Evolutionary conservation across 2,888 invertebrate genomes (phyloP), one percentile per base, ranked within the genome.

Genomic region (Drosophila meridionalis): DNA sequence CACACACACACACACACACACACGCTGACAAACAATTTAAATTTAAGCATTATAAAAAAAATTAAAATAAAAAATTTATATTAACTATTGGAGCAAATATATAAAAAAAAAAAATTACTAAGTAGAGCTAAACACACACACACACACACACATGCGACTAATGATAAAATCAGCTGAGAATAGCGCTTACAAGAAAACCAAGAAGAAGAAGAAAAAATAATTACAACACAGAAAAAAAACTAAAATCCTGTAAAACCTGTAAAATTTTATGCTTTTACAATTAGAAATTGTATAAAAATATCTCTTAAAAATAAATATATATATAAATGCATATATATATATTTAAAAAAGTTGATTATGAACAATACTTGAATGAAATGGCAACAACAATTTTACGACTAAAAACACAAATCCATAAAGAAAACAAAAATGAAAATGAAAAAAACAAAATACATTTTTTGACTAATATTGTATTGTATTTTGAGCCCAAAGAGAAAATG

Each of bases 401-500:
- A 67, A 78, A 84, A 69, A 53, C 74, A 69, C 65, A 66, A 55
- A 55, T 38, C 28, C 55, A 55, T 40, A 40, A 52, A n/a, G 71
- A 67, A 78, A 47, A 76, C 53, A 69, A 69, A 81, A 45, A 73
- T 48, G 71, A 76, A 74, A 60, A 26, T 28, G 2, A 75, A 74
- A 76, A 67, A 73, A 58, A 66, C 60, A 66, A 78, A 70, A 77
- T 70, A 79, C 77, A 75, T 80, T 77, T 83, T 86, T 87, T 70
- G 82, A 86, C 65, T 78, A 79, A 83, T 83, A 83, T 83, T 83
- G 74, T 88, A 87, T 75, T 86, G 86, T 87, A 87, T 89, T 89
- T 89, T 78, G 90, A 89, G 76, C 90, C 87, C 88, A 87, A 87
- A 81, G 85, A 89, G 69, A 76, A 52, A 7, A 63, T 40, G 65